Evolutionary conservation across 2,888 invertebrate genomes (phyloP).

Genomic region (Euproctis similis): DNA sequence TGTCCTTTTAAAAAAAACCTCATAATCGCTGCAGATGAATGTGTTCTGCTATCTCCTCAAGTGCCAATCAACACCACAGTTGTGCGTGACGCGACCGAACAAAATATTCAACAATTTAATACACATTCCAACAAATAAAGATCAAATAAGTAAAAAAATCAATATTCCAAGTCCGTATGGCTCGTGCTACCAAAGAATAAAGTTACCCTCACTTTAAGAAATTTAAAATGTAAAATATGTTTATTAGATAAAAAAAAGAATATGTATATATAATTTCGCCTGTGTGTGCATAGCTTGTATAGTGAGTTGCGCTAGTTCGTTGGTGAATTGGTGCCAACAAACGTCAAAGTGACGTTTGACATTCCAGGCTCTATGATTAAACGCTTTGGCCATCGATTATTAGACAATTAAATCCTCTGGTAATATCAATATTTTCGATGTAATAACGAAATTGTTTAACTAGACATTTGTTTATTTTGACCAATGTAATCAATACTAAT

Average conservation of each 20-base stretch:
- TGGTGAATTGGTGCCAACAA: conserved; percentile 5
- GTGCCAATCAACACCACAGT: conserved; percentile 49
- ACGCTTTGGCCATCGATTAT: conserved; percentile 37
- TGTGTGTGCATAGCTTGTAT: conserved; percentile 60
- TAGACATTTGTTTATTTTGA: conserved; percentile 66
- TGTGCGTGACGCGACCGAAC: conserved; percentile 36
- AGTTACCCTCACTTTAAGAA: conserved; percentile 70
- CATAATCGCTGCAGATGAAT: too few species aligned
- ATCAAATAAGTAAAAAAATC: too few species aligned
- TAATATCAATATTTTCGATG: conserved; percentile 19
- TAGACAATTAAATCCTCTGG: conserved; percentile 20
- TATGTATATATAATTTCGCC: conserved; percentile 62
- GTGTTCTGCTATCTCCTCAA: conserved; percentile 51
- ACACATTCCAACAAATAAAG: conserved; percentile 40
- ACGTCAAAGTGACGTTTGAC: conserved; percentile 37
- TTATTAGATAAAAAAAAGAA: conserved; percentile 46
- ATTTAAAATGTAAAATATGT: conserved; percentile 60
- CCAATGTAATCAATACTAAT: conserved; percentile 70
- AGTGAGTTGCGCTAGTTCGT: conserved; percentile 20
- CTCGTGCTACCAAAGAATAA: conserved; percentile 73
- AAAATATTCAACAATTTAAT: conserved; percentile 47
- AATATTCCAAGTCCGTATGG: conserved; percentile 46
- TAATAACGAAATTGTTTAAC: conserved; percentile 40
- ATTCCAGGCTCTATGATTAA: conserved; percentile 57
- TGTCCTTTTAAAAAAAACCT: too few species aligned